phyloP scores from a whole-genome alignment of 2,888 invertebrate species.

The Metallyticus violacea region DNA sequence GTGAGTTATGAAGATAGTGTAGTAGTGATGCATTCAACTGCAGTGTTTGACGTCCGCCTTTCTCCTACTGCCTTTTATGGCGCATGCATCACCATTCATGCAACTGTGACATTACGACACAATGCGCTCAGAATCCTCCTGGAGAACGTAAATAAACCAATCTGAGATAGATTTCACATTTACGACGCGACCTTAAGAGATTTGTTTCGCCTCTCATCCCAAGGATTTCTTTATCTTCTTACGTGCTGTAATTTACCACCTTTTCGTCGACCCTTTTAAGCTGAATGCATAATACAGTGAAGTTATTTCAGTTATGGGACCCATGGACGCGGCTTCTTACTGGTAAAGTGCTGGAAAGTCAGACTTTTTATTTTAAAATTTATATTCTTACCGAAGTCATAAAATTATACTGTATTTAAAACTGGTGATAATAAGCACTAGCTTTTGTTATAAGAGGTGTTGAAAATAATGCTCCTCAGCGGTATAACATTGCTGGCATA shows the following conservation, averaged over 20 bases:
- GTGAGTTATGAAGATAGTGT: background rate
- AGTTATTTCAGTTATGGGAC: too few relatives aligned
- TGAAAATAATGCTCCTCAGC: too few relatives aligned
- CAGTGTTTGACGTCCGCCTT: background rate
- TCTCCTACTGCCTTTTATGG: background rate
- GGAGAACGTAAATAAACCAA: background rate
- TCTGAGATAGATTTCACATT: background rate
- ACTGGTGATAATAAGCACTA: too few relatives aligned
- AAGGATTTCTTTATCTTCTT: background rate
- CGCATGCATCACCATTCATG: background rate
- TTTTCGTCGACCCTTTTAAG: background rate
- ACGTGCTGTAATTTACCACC: too few relatives aligned
- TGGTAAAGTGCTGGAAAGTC: too few relatives aligned
- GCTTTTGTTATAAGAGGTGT: too few relatives aligned
- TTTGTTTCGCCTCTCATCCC: background rate
- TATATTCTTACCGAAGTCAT: too few relatives aligned
- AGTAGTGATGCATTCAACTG: background rate
- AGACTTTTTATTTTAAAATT: too few relatives aligned
- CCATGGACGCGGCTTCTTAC: too few relatives aligned
- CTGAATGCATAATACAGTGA: too few relatives aligned
- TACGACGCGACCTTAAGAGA: background rate
- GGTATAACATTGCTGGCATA: too few relatives aligned
- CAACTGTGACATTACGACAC: background rate
- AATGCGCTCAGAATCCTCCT: background rate
- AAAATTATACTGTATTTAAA: too few relatives aligned